phyloP scores from a whole-genome alignment of 2,113 vertebrate species.

The human region DNA sequence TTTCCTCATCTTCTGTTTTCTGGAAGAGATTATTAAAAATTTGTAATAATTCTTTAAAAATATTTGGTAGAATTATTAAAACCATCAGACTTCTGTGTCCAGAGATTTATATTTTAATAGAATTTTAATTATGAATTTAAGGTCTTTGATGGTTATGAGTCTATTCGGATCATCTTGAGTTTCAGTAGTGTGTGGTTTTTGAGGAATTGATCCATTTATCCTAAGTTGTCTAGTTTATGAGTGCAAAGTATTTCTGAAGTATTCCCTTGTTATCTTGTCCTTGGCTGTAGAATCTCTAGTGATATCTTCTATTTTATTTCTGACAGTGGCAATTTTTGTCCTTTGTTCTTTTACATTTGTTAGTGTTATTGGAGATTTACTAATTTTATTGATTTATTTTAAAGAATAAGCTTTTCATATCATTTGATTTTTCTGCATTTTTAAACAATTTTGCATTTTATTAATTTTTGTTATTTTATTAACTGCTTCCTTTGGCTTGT shows the following conservation, averaged over 20 bases:
- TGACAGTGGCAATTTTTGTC: background rate
- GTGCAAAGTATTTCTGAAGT: background rate
- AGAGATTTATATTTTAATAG: background rate
- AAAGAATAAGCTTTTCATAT: background rate
- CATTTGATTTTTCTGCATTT: background rate
- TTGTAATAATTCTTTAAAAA: background rate
- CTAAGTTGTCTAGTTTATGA: background rate
- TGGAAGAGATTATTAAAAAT: background rate
- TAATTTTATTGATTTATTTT: background rate
- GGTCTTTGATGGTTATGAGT: background rate
- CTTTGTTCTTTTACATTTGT: background rate
- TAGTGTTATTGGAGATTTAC: background rate
- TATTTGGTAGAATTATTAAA: background rate
- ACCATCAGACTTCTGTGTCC: background rate
- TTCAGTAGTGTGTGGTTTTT: background rate
- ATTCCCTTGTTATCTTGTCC: background rate
- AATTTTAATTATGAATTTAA: background rate
- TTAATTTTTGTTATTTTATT: background rate
- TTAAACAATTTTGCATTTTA: background rate
- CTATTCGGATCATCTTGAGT: background rate
- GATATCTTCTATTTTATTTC: background rate
- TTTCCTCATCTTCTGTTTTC: background rate
- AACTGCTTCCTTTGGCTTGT: background rate
- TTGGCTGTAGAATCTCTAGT: background rate
- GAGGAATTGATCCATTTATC: background rate